Base-by-base conservation (phyloP, 2,113 vertebrate genomes). In the Sander vitreus region DNA sequence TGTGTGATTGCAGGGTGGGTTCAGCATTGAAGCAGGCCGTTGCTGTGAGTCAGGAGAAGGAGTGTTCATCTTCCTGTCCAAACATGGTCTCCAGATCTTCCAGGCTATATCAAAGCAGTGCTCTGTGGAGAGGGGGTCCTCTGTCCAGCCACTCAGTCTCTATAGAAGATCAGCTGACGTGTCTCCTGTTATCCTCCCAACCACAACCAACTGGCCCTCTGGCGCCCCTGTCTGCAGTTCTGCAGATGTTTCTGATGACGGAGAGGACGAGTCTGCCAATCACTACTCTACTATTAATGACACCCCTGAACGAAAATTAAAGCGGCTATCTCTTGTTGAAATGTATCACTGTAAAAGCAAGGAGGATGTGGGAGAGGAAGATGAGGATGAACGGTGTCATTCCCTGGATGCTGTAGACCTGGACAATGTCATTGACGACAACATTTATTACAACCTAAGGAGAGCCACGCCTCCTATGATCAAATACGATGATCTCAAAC, bases 31-130 rank as follows among this genome's bases (percentile, higher is more conserved):
- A 87, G 97, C 97, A 0, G 97, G 97, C 33, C 96, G 96, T 13
- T 96, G 96, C 73, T 97, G 97, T 14, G 90, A 96, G 43, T 97
- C 97, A 0, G 97, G 97, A 0, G 96, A 97, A 68, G 97, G 97
- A 39, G 77, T 96, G 62, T 99, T 98, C 67, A 95, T 92, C 83
- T 97, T 98, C 92, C 90, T 93, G 86, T 96, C 96, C 62, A 88
- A 82, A 0, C 82, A 93, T 1, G 96, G 95, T 3, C 43, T 19
- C 0, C 92, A 96, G 74, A 94, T 98, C 81, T 95, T 94, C 68
- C 78, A 83, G 1, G 68, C 92, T 0, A 96, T 98, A 0, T 78
- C 74, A 76, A 62, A 81, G 13, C 78, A 93, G 43, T 85, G 83
- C 21, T 81, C 36, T 45, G 73, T 74, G 6, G 80, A 83, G 60